phyloP scores from a whole-genome alignment of 1,140 invertebrate genomes.

The Chrysoperla carnea region DNA sequence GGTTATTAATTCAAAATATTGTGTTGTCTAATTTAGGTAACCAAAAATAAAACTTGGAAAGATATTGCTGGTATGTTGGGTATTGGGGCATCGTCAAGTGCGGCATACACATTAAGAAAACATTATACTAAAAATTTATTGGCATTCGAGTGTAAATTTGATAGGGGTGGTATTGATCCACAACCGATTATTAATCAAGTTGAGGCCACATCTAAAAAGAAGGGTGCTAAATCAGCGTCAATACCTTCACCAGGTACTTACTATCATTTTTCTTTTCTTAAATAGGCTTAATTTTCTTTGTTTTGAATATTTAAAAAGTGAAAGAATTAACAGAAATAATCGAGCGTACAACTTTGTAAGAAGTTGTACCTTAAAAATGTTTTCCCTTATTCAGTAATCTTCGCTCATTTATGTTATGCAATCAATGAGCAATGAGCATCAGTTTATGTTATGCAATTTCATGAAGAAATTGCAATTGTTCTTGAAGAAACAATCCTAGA shows the following conservation, averaged over 20 bases:
- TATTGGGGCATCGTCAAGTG: slow-evolving; percentile 90
- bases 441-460: too few species aligned
- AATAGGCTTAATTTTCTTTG: neutral
- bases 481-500: too few species aligned
- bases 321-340: neutral
- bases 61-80: slow-evolving; percentile 86
- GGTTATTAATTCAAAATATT: too few species aligned
- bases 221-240: slow-evolving; percentile 60
- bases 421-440: too few species aligned
- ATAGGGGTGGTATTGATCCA: slow-evolving; percentile 88
- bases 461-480: too few species aligned
- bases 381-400: too few species aligned
- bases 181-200: slow-evolving; percentile 89
- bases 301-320: slow-evolving; percentile 1
- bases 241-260: slow-evolving; percentile 62
- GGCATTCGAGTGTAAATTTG: slow-evolving; percentile 91
- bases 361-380: too few species aligned
- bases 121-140: slow-evolving; percentile 95
- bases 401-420: too few species aligned
- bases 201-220: slow-evolving; percentile 77
- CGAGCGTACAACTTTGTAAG: too few species aligned
- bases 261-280: neutral
- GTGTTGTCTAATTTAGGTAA: slow-evolving; percentile 48
- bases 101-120: slow-evolving; percentile 89
- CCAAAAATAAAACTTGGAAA: slow-evolving; percentile 96